Conservation (phyloP, 1,140 invertebrate genomes). For the Ericerus pela region DNA sequence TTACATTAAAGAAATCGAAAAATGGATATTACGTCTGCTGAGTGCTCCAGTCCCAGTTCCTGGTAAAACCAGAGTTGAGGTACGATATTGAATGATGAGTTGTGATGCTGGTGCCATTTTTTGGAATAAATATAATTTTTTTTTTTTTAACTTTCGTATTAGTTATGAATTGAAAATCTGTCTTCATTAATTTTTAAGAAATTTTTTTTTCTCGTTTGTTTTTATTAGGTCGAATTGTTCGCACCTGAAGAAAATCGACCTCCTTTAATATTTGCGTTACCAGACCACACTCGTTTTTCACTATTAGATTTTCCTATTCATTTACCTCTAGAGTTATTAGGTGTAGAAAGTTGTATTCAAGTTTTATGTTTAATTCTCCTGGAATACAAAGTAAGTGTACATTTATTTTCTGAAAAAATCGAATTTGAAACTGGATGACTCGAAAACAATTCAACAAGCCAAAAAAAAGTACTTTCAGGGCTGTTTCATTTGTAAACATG, state of each 20-base stretch:
- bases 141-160: not conserved
- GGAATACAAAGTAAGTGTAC: conserved; percentile 76
- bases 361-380: conserved; percentile 89
- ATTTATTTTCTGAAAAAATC: not conserved
- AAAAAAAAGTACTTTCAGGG: no score
- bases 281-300: conserved; percentile 90
- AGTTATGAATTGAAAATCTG: not conserved
- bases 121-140: not conserved
- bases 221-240: conserved; percentile 63
- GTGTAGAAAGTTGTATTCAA: conserved; percentile 92
- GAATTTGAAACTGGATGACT: no score
- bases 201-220: conserved; percentile 15
- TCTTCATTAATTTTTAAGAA: not conserved
- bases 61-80: conserved; percentile 86
- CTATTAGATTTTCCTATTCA: conserved; percentile 97
- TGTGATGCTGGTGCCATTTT: not conserved
- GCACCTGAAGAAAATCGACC: conserved; percentile 65
- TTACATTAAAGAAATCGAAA: conserved; percentile 95
- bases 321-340: conserved; percentile 88
- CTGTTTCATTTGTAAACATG: no score
- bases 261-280: conserved; percentile 84
- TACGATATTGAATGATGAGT: no score
- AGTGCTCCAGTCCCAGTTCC: conserved; percentile 96
- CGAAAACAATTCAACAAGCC: no score
- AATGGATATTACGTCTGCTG: conserved; percentile 88